Base-by-base conservation (phyloP, 2,888 invertebrate genomes). In the Neoitamus cyanurus region DNA sequence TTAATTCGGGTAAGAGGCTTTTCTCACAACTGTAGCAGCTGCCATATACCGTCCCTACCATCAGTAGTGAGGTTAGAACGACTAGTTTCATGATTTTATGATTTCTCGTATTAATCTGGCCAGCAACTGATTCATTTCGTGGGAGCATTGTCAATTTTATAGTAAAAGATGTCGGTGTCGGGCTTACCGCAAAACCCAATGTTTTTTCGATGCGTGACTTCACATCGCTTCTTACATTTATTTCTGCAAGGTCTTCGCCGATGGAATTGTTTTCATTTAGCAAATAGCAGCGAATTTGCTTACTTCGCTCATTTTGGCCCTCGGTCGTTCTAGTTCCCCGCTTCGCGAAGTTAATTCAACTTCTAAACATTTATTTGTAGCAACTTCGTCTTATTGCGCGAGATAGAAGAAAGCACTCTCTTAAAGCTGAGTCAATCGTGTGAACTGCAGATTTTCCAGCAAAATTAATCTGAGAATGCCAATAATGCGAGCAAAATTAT, bases 1-100 rank as follows among this genome's bases (percentile, higher is more conserved):
- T 90, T 30, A 91, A 87, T 46, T 90, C 90, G 1, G 87, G 36
- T 30, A 85, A 83, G 36, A 84, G 9, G 5, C 83, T 36, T 31
- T 85, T 86, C 9, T 84, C 84, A 69, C 86, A 86, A 25, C 85
- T 83, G 9, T 83, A 37, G 11, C 68, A 75, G n/a, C 36, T 48
- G 11, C 37, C 83, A 58, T 58, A 30, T 9, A 25, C 13, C 5
- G 73, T 31, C 6, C 72, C 70, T 15, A 46, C 25, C 4, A 82
- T 58, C 9, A 58, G 58, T 9, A 58, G 25, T 58, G 25, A 20
- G 15, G 58, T 58, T 20, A 58, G 11, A 58, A 58, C 20, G 9
- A 58, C 58, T 7, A 9, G 58, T 20, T 58, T 15, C 58, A 58
- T 58, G 58, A 2, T 9, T 58, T 58, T 9, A 20, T 3, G 9